Evolutionary conservation across 2,797 vertebrate species (phyloP).

Genomic region (Acipenser ruthenus): DNA sequence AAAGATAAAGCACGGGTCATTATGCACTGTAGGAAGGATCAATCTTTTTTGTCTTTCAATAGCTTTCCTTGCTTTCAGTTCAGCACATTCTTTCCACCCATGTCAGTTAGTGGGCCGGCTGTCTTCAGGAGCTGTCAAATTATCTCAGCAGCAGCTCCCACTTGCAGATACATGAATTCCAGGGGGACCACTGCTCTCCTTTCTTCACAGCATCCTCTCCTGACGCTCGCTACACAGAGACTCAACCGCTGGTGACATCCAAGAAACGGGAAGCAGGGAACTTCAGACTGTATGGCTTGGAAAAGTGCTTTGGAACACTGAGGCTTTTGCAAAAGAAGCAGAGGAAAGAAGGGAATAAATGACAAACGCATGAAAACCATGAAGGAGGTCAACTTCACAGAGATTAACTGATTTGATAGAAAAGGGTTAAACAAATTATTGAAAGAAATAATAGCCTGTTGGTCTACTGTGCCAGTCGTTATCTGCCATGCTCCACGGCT

Average conservation of each 20-base stretch:
- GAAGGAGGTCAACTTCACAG: background rate
- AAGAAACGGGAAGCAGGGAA: background rate
- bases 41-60: too few species aligned
- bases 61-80: too few species aligned
- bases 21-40: too few species aligned
- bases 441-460: too few species aligned
- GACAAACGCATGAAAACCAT: background rate
- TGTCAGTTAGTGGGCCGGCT: background rate
- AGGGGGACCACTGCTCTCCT: conserved; percentile 17
- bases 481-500: too few species aligned
- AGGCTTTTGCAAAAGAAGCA: background rate
- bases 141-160: conserved; percentile 4
- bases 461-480: too few species aligned
- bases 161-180: conserved; percentile 2
- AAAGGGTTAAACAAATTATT: too few species aligned
- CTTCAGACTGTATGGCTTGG: too few species aligned
- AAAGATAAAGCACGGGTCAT: too few species aligned
- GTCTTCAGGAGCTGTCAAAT: background rate
- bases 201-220: conserved; percentile 1
- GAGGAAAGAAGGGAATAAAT: background rate
- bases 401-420: too few species aligned
- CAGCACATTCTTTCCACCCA: too few species aligned
- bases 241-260: conserved; percentile 16
- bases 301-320: too few species aligned
- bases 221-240: background rate